These are phyloP conservation scores for Stylophora pistillata DNA, from an alignment of 64 coral and sea anemone genomes.

Conservation along the genomic window DNA sequence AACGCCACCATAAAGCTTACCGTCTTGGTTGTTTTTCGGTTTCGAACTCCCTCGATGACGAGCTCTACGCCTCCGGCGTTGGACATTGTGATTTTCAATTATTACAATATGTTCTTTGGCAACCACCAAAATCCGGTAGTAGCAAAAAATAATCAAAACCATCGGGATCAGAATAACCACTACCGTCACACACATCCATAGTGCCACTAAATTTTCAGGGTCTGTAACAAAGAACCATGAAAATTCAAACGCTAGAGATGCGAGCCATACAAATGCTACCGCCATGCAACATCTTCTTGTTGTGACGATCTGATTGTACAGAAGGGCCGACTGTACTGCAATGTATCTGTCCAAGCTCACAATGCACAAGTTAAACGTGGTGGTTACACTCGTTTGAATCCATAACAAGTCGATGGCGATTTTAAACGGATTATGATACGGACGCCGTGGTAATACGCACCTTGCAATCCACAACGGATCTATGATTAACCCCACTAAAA, in stretches of 20 bases:
- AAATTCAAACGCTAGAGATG: slow-evolving; percentile 6
- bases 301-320: slow-evolving; percentile 30
- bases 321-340: not conserved
- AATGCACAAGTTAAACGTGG: slow-evolving; percentile 41
- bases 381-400: slow-evolving; percentile 32
- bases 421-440: slow-evolving; percentile 42
- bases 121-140: slow-evolving; percentile 55
- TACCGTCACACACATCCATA: slow-evolving; percentile 50
- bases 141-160: slow-evolving; percentile 65
- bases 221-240: not conserved
- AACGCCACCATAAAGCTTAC: slow-evolving; percentile 20
- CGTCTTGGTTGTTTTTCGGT: slow-evolving; percentile 15
- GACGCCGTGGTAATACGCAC: slow-evolving; percentile 38
- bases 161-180: slow-evolving; percentile 71
- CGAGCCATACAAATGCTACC: slow-evolving; percentile 6
- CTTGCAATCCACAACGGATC: slow-evolving; percentile 72
- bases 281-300: not conserved
- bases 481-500: slow-evolving; percentile 67
- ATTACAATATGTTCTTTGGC: slow-evolving; percentile 44
- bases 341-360: slow-evolving; percentile 55
- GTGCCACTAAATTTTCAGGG: not conserved
- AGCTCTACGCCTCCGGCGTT: not conserved
- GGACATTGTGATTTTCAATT: slow-evolving; percentile 17
- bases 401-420: slow-evolving; percentile 40
- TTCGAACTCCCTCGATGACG: not conserved